Base-by-base conservation (phyloP, 2,888 invertebrate species). In the Morpho helenor region DNA sequence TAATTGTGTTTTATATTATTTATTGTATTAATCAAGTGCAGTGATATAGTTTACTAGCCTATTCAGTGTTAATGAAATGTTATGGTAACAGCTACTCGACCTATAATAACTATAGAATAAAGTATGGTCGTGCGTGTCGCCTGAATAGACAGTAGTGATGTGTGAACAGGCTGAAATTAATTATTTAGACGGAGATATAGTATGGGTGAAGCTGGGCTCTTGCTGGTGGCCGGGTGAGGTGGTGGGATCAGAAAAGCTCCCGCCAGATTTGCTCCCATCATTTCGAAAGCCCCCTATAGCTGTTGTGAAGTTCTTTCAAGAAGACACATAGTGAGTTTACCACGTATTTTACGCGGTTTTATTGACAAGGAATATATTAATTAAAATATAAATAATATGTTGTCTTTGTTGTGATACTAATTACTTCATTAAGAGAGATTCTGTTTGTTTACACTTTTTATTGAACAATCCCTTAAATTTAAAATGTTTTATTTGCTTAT, bases 141-240 rank as follows among this genome's bases (percentile, higher is more conserved):
- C 77, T 88, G 80, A 88, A 80, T 73, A 76, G 74, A 75, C 75
- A 76, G 80, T 84, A 80, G 87, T 82, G 85, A 95, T 95, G 95
- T 93, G 94, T 87, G 94, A 94, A 73, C 93, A 94, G 86, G 92
- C 92, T 72, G 92, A 93, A 87, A 91, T 92, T 69, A 87, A 79
- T 74, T 95, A 94, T 85, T 87, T 91, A 71, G 94, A 94, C 70
- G 95, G 95, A 55, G 96, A 96, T 73, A 91, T 96, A 71, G 96
- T 96, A 64, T 97, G 96, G 96, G 96, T 96, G 22, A 96, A 96
- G 82, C 83, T 96, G 63, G 94, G 95, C 45, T 91, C 93, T 46
- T 94, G 93, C 72, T 97, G 96, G 96, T 97, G 97, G 97, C 96
- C 97, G 39, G 96, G 95, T 8, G 94, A 95, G 80, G 95, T 96